Evolutionary conservation across 2,888 invertebrate species (phyloP).

Genomic region (Sesamia inferens): DNA sequence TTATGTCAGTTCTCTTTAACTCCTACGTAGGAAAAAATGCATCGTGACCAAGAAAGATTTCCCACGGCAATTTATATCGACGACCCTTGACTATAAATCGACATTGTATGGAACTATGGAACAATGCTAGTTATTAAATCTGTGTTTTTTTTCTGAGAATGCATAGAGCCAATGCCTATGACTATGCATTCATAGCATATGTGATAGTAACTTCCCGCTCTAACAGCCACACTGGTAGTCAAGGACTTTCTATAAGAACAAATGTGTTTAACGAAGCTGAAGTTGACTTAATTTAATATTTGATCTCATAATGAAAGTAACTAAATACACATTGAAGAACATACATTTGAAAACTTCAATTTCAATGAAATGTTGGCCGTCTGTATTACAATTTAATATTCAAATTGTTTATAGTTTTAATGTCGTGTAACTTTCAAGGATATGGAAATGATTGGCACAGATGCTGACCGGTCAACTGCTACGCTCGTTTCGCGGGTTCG

Average conservation of each 20-base stretch:
- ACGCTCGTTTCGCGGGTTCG: too few relatives aligned
- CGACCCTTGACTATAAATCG: constrained; percentile 76
- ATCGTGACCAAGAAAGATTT: constrained; percentile 68
- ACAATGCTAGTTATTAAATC: constrained; percentile 68
- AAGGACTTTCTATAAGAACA: constrained; percentile 45
- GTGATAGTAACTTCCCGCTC: constrained; percentile 46
- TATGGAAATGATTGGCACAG: background rate
- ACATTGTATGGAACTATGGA: constrained; percentile 75
- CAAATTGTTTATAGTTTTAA: background rate
- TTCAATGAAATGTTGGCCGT: background rate
- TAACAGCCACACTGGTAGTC: constrained; percentile 40
- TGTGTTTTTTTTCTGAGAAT: constrained; percentile 67
- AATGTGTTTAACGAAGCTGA: constrained; percentile 9
- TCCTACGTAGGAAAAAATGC: constrained; percentile 53
- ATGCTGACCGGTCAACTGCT: too few relatives aligned
- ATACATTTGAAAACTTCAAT: background rate
- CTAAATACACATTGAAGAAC: background rate
- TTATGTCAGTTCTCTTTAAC: constrained; percentile 17
- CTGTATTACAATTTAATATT: background rate
- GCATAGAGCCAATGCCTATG: constrained; percentile 27
- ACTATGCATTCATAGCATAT: constrained; percentile 18
- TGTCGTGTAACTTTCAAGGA: background rate
- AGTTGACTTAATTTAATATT: background rate
- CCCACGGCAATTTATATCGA: constrained; percentile 80
- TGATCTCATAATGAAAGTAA: background rate